These are phyloP conservation scores for Marronus borbonicus DNA, from an alignment of 2,888 invertebrate species.

Conservation along the genomic window DNA sequence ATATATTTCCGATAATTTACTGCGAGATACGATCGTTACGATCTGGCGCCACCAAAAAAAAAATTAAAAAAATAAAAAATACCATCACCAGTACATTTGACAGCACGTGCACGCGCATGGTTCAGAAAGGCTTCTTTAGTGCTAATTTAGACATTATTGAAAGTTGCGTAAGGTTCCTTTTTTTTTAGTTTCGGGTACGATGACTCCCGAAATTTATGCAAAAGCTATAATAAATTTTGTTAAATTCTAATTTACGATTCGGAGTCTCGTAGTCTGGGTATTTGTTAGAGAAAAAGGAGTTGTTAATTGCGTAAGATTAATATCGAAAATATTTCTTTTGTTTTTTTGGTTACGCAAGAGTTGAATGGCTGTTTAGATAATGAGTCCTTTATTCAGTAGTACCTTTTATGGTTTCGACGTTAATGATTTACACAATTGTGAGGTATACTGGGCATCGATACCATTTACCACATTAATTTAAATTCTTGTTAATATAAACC, in stretches of 20 bases:
- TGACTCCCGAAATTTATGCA: conserved; percentile 19
- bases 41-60: conserved; percentile 10
- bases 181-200: not conserved
- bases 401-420: not conserved
- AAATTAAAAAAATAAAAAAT: not conserved
- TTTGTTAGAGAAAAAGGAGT: conserved; percentile 5
- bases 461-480: no score
- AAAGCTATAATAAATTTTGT: conserved; percentile 7
- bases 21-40: conserved; percentile 2
- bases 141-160: not conserved
- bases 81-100: not conserved
- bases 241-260: not conserved
- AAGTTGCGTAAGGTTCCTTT: conserved; percentile 1
- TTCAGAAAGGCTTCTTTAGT: not conserved
- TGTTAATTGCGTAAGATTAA: not conserved
- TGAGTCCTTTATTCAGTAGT: not conserved
- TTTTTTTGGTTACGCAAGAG: not conserved
- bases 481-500: no score
- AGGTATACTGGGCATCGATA: no score
- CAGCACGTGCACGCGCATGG: not conserved
- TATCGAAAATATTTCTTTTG: not conserved
- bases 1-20: conserved; percentile 31
- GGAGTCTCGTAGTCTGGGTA: conserved; percentile 12
- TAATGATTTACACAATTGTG: no score
- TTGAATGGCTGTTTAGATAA: not conserved